These are phyloP conservation scores for Sparidentex hasta DNA, from an alignment of 2,797 vertebrate species.

Conservation along the genomic window DNA sequence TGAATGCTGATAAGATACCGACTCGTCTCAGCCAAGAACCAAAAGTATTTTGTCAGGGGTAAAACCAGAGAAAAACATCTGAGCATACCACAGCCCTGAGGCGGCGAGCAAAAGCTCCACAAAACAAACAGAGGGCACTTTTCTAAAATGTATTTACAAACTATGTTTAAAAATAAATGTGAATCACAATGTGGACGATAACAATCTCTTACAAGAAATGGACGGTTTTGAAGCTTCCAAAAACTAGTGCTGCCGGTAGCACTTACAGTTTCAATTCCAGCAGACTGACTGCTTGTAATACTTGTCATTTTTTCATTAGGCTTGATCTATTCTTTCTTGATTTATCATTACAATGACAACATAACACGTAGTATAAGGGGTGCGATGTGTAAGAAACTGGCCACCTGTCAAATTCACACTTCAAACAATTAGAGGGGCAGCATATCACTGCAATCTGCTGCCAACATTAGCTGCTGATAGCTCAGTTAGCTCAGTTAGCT, in stretches of 20 bases:
- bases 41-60: background rate
- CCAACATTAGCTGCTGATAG: no score
- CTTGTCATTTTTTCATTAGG: background rate
- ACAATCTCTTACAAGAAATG: slow-evolving; percentile 1
- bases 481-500: no score
- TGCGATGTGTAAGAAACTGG: no score
- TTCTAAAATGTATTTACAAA: background rate
- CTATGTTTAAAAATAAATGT: background rate
- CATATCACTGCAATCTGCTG: no score
- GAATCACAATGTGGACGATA: background rate
- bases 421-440: no score
- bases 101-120: no score
- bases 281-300: background rate
- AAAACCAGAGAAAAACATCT: slow-evolving; percentile 3
- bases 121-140: background rate
- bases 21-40: background rate
- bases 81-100: background rate
- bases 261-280: background rate
- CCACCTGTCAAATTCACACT: no score
- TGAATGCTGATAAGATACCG: slow-evolving; percentile 38
- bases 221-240: background rate
- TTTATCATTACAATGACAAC: no score
- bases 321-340: no score
- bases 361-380: no score
- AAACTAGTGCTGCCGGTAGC: background rate